Conservation (phyloP, 2,113 vertebrate species). For the Chaetodon auriga region DNA sequence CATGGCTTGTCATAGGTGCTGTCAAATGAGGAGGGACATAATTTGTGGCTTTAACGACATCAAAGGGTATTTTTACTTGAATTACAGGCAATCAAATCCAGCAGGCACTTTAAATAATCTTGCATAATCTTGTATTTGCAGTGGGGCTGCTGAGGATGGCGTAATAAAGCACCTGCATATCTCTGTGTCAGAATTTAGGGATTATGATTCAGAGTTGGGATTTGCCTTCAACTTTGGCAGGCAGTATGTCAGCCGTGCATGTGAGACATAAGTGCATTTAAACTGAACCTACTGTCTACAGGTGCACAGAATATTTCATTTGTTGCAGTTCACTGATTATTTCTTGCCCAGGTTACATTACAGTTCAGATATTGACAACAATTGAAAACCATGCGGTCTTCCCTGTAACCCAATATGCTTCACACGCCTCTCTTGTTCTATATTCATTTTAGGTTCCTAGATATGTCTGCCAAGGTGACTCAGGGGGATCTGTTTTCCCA, state of each 20-base stretch:
- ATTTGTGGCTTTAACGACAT: no score
- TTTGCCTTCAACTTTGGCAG: no score
- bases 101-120: background rate
- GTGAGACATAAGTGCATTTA: background rate
- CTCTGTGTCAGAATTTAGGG: background rate
- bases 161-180: background rate
- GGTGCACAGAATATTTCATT: background rate
- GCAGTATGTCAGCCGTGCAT: background rate
- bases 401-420: background rate
- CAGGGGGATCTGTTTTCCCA: conserved; percentile 32
- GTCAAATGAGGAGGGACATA: background rate
- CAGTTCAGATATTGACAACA: background rate
- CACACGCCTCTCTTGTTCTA: background rate
- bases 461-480: conserved; percentile 41
- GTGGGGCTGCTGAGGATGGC: background rate
- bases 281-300: background rate
- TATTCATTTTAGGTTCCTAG: conserved; percentile 15
- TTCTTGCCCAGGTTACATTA: background rate
- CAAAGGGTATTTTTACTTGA: background rate
- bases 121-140: background rate
- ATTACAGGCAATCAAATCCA: background rate
- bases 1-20: background rate
- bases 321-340: background rate
- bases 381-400: background rate
- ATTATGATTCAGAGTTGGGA: background rate